Conservation (phyloP, 1,140 invertebrate genomes). For the Nephotettix cincticeps region DNA sequence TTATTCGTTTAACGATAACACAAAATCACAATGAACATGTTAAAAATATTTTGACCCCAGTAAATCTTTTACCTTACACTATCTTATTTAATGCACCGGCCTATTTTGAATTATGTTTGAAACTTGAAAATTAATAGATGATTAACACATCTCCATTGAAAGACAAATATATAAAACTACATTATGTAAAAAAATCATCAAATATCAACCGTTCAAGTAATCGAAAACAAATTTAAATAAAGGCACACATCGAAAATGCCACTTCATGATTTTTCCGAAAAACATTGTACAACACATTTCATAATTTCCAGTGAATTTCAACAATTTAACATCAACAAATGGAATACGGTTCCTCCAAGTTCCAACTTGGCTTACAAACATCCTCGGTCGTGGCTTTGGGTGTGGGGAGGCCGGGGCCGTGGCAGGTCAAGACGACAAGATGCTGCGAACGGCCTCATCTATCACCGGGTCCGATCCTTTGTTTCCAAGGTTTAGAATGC, state of each 20-base stretch:
- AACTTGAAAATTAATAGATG: too few species aligned
- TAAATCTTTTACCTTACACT: too few species aligned
- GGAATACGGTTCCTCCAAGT: not conserved
- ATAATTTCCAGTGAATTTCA: not conserved
- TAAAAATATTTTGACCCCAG: too few species aligned
- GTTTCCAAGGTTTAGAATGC: conserved; percentile 67
- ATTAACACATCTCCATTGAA: too few species aligned
- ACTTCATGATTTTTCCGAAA: not conserved
- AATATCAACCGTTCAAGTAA: too few species aligned
- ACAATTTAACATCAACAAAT: not conserved
- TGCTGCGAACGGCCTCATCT: conserved; percentile 58
- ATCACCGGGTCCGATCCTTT: conserved; percentile 48
- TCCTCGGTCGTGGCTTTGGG: not conserved
- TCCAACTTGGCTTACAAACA: not conserved
- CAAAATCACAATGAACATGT: too few species aligned
- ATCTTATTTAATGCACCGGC: too few species aligned
- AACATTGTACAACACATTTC: not conserved
- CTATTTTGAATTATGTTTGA: too few species aligned
- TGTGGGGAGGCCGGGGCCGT: not conserved
- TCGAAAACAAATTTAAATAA: not conserved
- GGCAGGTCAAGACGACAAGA: conserved; percentile 36
- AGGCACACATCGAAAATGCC: not conserved
- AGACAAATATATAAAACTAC: too few species aligned
- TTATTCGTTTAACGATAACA: too few species aligned
- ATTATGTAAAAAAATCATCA: too few species aligned